phyloP scores from a whole-genome alignment of 2,797 vertebrate species.

The Epinephelus awoara region DNA sequence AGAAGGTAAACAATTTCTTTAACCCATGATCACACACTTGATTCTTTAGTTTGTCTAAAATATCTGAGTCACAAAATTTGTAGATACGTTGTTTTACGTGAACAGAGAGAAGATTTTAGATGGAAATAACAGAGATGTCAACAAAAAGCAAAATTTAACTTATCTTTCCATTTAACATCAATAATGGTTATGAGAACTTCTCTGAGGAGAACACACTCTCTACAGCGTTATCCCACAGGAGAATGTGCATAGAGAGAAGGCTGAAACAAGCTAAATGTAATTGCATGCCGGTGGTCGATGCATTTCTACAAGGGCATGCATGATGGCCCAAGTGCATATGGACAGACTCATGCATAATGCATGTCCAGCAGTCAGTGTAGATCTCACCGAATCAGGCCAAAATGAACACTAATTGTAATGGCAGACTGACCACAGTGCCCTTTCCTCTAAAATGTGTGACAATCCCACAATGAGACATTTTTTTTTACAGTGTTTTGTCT shows the following conservation, averaged over 20 bases:
- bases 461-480: constrained; percentile 48
- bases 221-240: constrained; percentile 37
- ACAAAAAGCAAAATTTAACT: neutral
- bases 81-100: neutral
- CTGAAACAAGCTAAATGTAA: constrained; percentile 74
- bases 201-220: constrained; percentile 16
- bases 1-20: neutral
- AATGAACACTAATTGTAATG: constrained; percentile 92
- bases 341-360: constrained; percentile 95
- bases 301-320: constrained; percentile 89
- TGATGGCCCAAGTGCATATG: constrained; percentile 94
- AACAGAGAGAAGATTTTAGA: neutral
- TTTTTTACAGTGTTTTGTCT: constrained; percentile 51
- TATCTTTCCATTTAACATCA: constrained; percentile 1
- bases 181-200: constrained; percentile 11
- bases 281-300: constrained; percentile 76
- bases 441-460: constrained; percentile 71
- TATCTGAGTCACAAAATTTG: neutral
- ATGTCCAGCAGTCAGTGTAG: constrained; percentile 90
- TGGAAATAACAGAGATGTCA: constrained; percentile 1
- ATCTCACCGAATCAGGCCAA: constrained; percentile 87
- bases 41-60: neutral
- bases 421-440: constrained; percentile 85
- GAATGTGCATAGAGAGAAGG: constrained; percentile 51
- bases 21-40: neutral